These are phyloP conservation scores for Petrocephalus schoutedeni DNA, from an alignment of 2,797 vertebrate genomes.

Conservation along the genomic window DNA sequence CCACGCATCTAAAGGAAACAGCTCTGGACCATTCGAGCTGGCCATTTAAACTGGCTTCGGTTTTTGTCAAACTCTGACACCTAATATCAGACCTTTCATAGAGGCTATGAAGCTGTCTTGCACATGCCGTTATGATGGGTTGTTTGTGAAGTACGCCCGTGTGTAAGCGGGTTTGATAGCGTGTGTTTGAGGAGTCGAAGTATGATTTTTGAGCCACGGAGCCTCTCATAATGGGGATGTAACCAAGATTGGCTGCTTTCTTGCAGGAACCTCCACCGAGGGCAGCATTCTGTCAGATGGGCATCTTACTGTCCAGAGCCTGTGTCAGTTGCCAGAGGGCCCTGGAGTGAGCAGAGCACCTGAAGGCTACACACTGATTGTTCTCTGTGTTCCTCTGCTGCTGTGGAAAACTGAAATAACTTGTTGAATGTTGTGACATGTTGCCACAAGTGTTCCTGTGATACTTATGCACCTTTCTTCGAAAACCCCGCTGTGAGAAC, in stretches of 20 bases:
- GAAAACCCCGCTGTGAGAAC: neutral
- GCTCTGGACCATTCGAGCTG: neutral
- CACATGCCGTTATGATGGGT: neutral
- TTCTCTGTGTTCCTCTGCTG: neutral
- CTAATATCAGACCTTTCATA: neutral
- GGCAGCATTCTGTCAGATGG: constrained; percentile 75
- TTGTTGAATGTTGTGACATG: neutral
- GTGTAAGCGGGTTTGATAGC: neutral
- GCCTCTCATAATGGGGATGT: neutral
- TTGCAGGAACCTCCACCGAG: constrained; percentile 77
- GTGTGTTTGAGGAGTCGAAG: neutral
- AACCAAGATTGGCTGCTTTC: neutral
- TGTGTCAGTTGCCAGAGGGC: constrained; percentile 89
- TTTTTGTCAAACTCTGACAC: neutral
- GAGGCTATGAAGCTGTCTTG: neutral
- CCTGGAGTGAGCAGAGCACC: constrained; percentile 56
- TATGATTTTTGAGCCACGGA: neutral
- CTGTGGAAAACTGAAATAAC: neutral
- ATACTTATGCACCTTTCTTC: neutral
- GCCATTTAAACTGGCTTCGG: neutral
- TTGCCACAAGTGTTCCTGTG: neutral
- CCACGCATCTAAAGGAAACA: neutral
- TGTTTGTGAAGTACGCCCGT: neutral
- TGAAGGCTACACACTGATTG: neutral
- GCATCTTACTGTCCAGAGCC: constrained; percentile 79